These are phyloP conservation scores for Linnaemya vulpina DNA, from an alignment of 2,888 invertebrate species.

Conservation along the genomic window DNA sequence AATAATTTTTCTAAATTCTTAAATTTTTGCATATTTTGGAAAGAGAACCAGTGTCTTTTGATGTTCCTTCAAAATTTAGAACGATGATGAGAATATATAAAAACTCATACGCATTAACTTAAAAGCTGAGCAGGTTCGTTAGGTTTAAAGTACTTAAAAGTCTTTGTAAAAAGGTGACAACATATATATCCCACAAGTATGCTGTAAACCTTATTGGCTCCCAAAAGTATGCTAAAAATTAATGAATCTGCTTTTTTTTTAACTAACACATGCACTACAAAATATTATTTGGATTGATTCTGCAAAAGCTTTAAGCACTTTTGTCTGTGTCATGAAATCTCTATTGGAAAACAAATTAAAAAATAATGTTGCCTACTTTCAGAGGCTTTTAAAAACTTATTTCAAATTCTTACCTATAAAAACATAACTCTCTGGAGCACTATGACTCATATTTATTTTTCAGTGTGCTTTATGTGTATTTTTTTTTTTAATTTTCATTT, in stretches of 20 bases:
- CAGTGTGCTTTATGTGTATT: neutral
- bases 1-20: too few species aligned
- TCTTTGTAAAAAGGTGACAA: too few species aligned
- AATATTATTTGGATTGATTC: neutral
- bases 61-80: too few species aligned
- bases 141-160: too few species aligned
- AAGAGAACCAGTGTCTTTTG: too few species aligned
- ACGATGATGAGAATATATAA: too few species aligned
- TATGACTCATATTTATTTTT: conserved; percentile 54
- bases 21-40: too few species aligned
- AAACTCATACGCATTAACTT: too few species aligned
- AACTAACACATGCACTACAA: neutral
- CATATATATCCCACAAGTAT: too few species aligned
- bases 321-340: conserved; percentile 22
- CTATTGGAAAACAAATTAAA: neutral
- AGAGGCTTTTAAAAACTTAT: neutral
- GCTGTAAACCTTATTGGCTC: neutral
- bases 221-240: conserved; percentile 9
- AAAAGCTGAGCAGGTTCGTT: too few species aligned
- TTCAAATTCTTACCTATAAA: conserved; percentile 3
- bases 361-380: conserved; percentile 43
- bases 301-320: neutral
- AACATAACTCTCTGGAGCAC: conserved; percentile 13
- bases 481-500: conserved; percentile 60
- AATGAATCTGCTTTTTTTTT: neutral